These are phyloP conservation scores for Eurosta solidaginis DNA, from an alignment of 1,140 invertebrate genomes.

Conservation along the genomic window DNA sequence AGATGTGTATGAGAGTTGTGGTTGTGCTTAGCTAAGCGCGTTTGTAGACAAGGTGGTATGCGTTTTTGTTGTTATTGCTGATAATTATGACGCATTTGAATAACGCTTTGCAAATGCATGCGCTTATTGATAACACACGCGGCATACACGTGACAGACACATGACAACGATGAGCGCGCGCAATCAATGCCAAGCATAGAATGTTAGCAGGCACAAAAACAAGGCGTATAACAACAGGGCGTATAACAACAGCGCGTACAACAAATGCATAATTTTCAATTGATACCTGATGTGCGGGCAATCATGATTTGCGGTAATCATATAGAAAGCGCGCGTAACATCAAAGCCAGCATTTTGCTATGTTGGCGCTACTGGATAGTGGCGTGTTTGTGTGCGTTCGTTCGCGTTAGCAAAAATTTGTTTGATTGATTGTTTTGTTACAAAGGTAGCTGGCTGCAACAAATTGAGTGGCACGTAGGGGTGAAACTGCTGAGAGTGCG, in stretches of 20 bases:
- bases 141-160: neutral
- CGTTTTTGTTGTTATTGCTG: neutral
- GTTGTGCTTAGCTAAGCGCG: too few relatives aligned
- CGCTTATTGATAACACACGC: neutral
- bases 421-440: too few relatives aligned
- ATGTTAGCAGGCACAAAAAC: too few relatives aligned
- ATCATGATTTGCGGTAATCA: neutral
- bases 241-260: too few relatives aligned
- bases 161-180: neutral
- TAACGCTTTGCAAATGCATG: too few relatives aligned
- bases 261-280: neutral
- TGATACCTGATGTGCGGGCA: neutral
- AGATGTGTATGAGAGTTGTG: neutral
- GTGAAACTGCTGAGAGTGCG: too few relatives aligned
- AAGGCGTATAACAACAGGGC: too few relatives aligned
- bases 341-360: neutral
- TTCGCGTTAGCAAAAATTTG: too few relatives aligned
- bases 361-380: neutral
- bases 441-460: too few relatives aligned
- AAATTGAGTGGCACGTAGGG: too few relatives aligned
- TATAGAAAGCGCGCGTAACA: neutral
- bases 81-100: slow-evolving; percentile 10
- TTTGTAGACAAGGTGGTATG: neutral
- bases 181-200: neutral
- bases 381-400: neutral